These are phyloP conservation scores for Sussaba pulchella DNA, from an alignment of 2,888 invertebrate species.

Conservation along the genomic window DNA sequence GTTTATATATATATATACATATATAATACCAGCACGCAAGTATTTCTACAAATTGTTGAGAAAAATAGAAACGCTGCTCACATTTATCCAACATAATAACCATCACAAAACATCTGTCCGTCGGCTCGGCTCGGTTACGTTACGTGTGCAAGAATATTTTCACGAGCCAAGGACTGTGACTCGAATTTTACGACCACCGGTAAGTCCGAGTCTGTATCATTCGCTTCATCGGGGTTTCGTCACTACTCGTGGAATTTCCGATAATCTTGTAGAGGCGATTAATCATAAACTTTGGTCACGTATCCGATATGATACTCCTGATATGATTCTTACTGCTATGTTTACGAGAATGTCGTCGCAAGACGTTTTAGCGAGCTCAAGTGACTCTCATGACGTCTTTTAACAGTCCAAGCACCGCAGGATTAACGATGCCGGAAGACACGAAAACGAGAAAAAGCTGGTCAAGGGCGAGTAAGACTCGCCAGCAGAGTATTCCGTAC, in stretches of 20 bases:
- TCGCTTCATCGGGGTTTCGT: constrained; percentile 14
- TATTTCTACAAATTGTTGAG: neutral
- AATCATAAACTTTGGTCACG: constrained; percentile 41
- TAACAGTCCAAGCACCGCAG: too few species aligned
- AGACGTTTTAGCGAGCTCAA: neutral
- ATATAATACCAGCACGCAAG: neutral
- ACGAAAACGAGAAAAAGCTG: too few species aligned
- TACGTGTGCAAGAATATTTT: constrained; percentile 6
- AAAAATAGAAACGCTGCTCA: neutral
- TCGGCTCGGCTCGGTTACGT: too few species aligned
- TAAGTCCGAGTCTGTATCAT: neutral
- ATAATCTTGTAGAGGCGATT: constrained; percentile 21
- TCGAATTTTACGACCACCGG: neutral
- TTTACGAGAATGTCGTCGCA: neutral
- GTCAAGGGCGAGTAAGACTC: too few species aligned
- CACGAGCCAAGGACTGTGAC: neutral
- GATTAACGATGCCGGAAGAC: too few species aligned
- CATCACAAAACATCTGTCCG: constrained; percentile 6
- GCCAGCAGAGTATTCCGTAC: too few species aligned
- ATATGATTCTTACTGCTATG: neutral
- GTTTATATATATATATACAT: neutral
- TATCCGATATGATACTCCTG: constrained; percentile 31
- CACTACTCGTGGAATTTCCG: constrained; percentile 27
- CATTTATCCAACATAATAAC: neutral
- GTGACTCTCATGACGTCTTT: neutral